Evolutionary conservation across 2,888 invertebrate genomes (phyloP).

Genomic region (Acronicta aceris): DNA sequence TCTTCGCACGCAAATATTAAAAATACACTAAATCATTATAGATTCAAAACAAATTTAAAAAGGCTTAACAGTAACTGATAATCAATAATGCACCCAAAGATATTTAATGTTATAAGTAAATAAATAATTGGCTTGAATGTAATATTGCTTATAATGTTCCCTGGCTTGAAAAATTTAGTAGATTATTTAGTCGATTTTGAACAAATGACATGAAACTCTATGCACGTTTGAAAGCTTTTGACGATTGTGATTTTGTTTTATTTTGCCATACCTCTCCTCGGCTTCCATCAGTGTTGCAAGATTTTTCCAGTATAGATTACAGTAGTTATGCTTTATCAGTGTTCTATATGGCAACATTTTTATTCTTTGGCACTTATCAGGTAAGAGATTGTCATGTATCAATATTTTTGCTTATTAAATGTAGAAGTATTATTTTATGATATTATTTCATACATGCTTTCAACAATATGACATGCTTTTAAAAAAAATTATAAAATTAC

Average conservation of each 20-base stretch:
- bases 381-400: constrained; percentile 73
- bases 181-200: constrained; percentile 52
- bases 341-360: constrained; percentile 68
- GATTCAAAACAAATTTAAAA: background rate
- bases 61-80: constrained; percentile 11
- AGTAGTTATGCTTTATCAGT: constrained; percentile 68
- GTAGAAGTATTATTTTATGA: constrained; percentile 51
- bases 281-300: constrained; percentile 73
- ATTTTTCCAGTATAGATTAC: constrained; percentile 66
- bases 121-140: constrained; percentile 26
- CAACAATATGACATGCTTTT: constrained; percentile 15
- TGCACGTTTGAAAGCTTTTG: constrained; percentile 90
- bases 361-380: constrained; percentile 66
- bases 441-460: constrained; percentile 84
- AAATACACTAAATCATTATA: constrained; percentile 2
- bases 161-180: constrained; percentile 42
- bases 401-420: constrained; percentile 63
- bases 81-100: constrained; percentile 4
- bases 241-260: constrained; percentile 89
- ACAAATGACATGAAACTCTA: constrained; percentile 50
- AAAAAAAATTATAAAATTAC: background rate
- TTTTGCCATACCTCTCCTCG: constrained; percentile 70
- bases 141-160: constrained; percentile 39
- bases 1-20: constrained; percentile 28
- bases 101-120: constrained; percentile 14